These are phyloP conservation scores for Glyphotaelius pellucidus DNA, from an alignment of 2,888 invertebrate species.

Conservation along the genomic window DNA sequence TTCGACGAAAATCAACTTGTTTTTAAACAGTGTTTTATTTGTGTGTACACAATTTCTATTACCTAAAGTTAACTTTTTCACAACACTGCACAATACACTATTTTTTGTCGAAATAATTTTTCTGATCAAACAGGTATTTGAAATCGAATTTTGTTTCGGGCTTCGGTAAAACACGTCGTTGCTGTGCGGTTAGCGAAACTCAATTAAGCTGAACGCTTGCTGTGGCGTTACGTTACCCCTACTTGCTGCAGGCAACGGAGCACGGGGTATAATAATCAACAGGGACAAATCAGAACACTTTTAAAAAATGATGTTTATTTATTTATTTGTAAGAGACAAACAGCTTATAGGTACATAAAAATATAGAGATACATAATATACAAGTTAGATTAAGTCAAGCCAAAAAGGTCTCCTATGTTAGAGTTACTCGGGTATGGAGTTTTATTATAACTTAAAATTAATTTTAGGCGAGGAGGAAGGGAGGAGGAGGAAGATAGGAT, in stretches of 20 bases:
- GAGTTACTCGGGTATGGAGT: too few relatives aligned
- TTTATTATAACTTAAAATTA: too few relatives aligned
- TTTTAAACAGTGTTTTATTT: neutral
- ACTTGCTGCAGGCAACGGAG: neutral
- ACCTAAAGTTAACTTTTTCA: neutral
- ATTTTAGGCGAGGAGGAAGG: too few relatives aligned
- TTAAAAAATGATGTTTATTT: too few relatives aligned
- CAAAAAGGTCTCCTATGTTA: too few relatives aligned
- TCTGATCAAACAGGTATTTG: neutral
- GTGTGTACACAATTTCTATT: neutral
- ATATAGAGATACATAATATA: too few relatives aligned
- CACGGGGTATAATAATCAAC: neutral
- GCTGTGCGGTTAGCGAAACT: conserved; percentile 26
- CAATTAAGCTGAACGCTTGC: conserved; percentile 7
- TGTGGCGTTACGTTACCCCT: neutral
- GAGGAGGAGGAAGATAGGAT: too few relatives aligned
- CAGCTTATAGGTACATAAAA: too few relatives aligned
- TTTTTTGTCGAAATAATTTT: neutral
- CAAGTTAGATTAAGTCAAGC: too few relatives aligned
- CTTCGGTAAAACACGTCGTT: neutral
- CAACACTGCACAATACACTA: neutral
- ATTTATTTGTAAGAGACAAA: too few relatives aligned
- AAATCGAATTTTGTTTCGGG: neutral
- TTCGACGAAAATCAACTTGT: neutral
- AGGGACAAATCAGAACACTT: too few relatives aligned